Evolutionary conservation across 2,113 vertebrate genomes (phyloP), one percentile per base, ranked within the genome.

Genomic region (Galeopterus variegatus): DNA sequence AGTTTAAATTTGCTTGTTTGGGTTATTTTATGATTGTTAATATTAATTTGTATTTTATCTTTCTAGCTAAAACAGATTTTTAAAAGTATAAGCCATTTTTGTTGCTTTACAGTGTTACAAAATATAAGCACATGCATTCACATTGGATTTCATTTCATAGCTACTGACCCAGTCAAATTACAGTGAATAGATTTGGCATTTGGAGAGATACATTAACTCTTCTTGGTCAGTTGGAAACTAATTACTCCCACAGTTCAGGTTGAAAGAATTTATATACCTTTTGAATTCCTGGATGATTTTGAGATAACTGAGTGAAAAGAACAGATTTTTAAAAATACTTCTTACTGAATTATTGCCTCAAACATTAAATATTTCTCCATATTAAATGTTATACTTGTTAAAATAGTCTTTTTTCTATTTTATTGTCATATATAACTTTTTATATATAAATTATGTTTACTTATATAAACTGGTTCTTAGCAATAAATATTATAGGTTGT

Each of bases 51-150:
- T 93, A 9, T 87, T 75, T 91, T 67, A 56, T 64, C 36, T 45
- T 94, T 79, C 36, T 21, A 73, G 13, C 19, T 92, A 64, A 92
- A 96, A 73, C 89, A 88, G 56, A 50, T 64, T 95, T 95, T 95
- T 88, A 24, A 19, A 54, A 28, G 52, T 56, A 19, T 70, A 70
- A 92, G 8, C 56, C 56, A 17, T 50, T 41, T 41, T 41, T 52
- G 28, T 41, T 54, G 23, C 5, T 70, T 18, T 88, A 31, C 79
- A n/a, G 12, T 72, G 36, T 64, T 72, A 58, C 0, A 24, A 75
- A 14, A 14, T 33, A 7, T 41, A 54, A 90, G 77, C 24, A 62
- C 17, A 14, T 31, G 18, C 6, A 11, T 85, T 67, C 64, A 52
- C 72, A 33, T 1, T 79, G 70, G 77, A 60, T 62, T 54, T 8